Evolutionary conservation across 2,888 invertebrate genomes (phyloP), one percentile per base, ranked within the genome.

Genomic region (Dione vanillae): DNA sequence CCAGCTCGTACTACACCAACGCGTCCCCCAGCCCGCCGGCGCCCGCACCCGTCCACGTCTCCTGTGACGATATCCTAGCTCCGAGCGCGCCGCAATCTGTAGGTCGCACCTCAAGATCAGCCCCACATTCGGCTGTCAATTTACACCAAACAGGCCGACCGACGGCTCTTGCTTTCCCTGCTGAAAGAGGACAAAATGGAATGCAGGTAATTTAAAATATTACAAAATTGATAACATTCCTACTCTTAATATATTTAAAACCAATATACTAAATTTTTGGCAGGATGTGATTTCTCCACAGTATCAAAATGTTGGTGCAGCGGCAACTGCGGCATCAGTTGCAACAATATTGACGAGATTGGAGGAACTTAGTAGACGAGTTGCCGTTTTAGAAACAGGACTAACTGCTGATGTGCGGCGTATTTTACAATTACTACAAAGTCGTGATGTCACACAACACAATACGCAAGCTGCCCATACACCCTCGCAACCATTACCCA

Each of bases 341-440:
- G 85, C 94, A 80, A 84, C 94, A 77, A 94, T 96, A 77, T 94
- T 95, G 80, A 91, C 94, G 72, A 94, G 96, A 80, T 94, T 97
- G 83, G 96, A 96, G 79, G 95, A 95, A 80, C 89, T 97, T 73
- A 94, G 95, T 80, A 94, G 95, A 82, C 95, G 95, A 77, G 94
- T 97, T 76, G 95, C 95, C 59, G 94, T 95, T 64, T 89, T 97
- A 79, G 97, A 97, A 85, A 94, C 94, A 74, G 95, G 96, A 45
- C 94, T 97, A 80, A 95, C 96, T 27, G 91, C 95, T 10, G 97
- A 97, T 83, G 95, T 97, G 77, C 95, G 96, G 76, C 94, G 95
- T 75, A 97, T 97, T 74, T 90, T 97, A 80, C 94, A 94, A 65
- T 86, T 96, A 76, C 88, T 96, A 70, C 95, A 95, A 80, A 92